Base-by-base conservation (phyloP, 1,140 invertebrate genomes). In the Nasonia vitripennis region DNA sequence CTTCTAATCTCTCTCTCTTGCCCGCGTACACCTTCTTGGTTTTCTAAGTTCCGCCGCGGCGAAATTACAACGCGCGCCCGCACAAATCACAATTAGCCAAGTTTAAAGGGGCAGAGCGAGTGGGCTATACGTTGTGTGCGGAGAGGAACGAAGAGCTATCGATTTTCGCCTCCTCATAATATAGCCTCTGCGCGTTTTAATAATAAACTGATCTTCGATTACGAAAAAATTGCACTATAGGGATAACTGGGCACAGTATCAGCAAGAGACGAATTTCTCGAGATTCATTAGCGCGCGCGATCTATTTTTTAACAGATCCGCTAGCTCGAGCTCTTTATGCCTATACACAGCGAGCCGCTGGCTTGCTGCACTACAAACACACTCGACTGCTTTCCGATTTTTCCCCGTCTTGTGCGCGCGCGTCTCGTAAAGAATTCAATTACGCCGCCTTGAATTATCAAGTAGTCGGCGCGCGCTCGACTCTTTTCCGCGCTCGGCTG, bases 371-470 rank as follows among this genome's bases (percentile, higher is more conserved):
- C 11, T 51, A 20, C 23, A 78, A 20, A 20, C 23, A 34, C 48
- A 31, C 17, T 62, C 12, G 48, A 37, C 31, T 79, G 37, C 27
- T 70, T 48, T 81, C 70, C 41, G 48, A 81, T 73, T 74, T 74
- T 81, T 74, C 23, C 41, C 31, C 34, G 2, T 12, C 4, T 83
- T 41, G 37, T 7, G 9, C 68, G 7, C 14, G 37, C 27, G 27
- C 27, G 27, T 62, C 74, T 78, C 84, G 74, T 86, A 82, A 82
- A 86, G 84, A 78, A 86, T 86, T 86, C 84, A 86, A 86, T 86
- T 86, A 86, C 84, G 55, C 23, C 31, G 11, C 74, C 79, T 86
- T 82, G 84, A 86, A 86, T 86, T 70, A 86, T 86, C 84, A 81
- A 85, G 75, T 12, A 73, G 68, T 74, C 79, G 48, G 48, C 55